Conservation (phyloP, 2,888 invertebrate species). For the Rhamnusium bicolor region DNA sequence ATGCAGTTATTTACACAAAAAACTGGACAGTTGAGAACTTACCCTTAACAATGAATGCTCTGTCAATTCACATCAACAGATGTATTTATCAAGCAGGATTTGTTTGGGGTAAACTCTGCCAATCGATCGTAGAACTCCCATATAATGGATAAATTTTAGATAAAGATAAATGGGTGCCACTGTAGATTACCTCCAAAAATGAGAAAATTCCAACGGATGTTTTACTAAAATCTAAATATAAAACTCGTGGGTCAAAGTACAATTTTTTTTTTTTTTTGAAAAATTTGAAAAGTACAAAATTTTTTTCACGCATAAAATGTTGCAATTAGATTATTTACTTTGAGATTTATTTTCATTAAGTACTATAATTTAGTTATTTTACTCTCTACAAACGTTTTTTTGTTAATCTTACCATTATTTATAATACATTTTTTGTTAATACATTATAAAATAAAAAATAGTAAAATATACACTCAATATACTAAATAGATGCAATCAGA, state of each 20-base stretch:
- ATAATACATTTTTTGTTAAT: too few species aligned
- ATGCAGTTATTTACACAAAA: too few species aligned
- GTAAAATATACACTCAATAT: too few species aligned
- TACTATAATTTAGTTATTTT: neutral
- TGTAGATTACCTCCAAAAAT: neutral
- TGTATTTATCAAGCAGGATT: slow-evolving; percentile 1
- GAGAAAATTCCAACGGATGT: neutral
- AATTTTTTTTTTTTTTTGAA: neutral
- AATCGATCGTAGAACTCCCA: neutral
- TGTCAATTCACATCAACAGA: neutral
- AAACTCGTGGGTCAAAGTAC: neutral
- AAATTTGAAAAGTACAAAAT: neutral
- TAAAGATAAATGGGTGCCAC: neutral
- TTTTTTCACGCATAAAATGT: neutral
- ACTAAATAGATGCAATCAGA: too few species aligned
- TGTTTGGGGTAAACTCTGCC: neutral
- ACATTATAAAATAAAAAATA: too few species aligned
- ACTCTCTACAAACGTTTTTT: neutral
- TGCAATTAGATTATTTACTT: neutral
- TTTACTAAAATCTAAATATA: neutral
- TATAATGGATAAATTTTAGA: neutral
- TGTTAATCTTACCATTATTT: too few species aligned
- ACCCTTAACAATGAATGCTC: neutral
- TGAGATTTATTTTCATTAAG: too few species aligned
- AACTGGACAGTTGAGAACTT: neutral